Evolutionary conservation across 2,113 vertebrate species (phyloP), one percentile per base, ranked within the genome.

Genomic region (Propithecus coquereli): DNA sequence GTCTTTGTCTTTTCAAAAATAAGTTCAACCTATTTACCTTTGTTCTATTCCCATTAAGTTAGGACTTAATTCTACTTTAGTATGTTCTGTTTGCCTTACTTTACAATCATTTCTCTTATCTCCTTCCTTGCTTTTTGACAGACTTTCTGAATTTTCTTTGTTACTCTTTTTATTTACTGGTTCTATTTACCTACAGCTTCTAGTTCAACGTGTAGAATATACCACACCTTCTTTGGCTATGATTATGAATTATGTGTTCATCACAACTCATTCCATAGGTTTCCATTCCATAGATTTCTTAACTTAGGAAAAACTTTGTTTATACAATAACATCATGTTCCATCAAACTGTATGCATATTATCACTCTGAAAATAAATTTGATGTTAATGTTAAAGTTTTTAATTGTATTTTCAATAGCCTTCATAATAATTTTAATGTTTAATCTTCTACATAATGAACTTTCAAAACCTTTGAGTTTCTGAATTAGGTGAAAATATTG

Each of bases 401-500:
- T 40, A 87, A 71, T 3, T 61, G 47, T 52, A 47, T 85, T 94
- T 96, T 79, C 59, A 96, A 14, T 34, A 66, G 52, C 34, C 79
- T 71, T 88, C 17, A 82, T 14, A 54, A 61, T 74, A 92, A 80
- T 81, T 85, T 88, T 77, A 88, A 37, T 91, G 34, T 50, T 93
- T 95, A 84, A 63, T 91, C 45, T 74, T 83, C 40, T 87, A 87
- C 25, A 86, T 54, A 92, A 90, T 70, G 32, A 96, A 87, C 37
- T 92, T 91, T 59, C 12, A 70, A 92, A 92, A 45, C 40, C 12
- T 87, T 76, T 90, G 43, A 71, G n/a, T 71, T 96, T 81, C 94
- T 86, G 54, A 83, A 66, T 45, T 88, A 89, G 92, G 93, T 57
- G 12, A 92, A 97, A 95, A 84, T 79, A 92, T 12, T 94, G 25